These are phyloP conservation scores for Tauraco erythrolophus DNA, from an alignment of 2,113 vertebrate species.

Conservation along the genomic window DNA sequence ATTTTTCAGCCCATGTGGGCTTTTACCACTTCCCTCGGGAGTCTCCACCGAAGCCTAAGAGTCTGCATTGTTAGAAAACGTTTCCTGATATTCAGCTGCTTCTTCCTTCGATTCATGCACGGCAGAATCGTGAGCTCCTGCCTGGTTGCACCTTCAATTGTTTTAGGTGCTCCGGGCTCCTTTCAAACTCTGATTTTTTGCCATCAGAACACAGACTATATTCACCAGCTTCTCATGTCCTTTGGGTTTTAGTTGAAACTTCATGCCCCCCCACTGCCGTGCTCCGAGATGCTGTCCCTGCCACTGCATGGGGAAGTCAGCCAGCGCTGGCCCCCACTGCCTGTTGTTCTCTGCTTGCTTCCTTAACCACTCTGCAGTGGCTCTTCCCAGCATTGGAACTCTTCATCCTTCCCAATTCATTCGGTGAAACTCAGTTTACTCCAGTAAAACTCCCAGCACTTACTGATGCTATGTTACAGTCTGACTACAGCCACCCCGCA, in stretches of 20 bases:
- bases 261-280: not conserved
- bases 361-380: not conserved
- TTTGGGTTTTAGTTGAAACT: not conserved
- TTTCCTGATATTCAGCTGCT: conserved; percentile 66
- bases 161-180: not conserved
- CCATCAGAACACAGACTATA: not conserved
- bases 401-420: not conserved
- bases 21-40: not conserved
- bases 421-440: not conserved
- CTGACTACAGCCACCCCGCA: not conserved
- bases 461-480: fast-evolving
- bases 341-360: not conserved
- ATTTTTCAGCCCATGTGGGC: not conserved
- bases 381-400: not conserved
- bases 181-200: not conserved
- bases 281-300: not conserved
- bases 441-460: not conserved
- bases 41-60: not conserved
- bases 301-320: not conserved
- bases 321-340: fast-evolving
- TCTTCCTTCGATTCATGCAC: conserved; percentile 61
- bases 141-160: not conserved
- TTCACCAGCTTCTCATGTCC: not conserved
- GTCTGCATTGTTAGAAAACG: not conserved
- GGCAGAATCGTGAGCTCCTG: conserved; percentile 21